phyloP scores from a whole-genome alignment of 1,140 invertebrate species.

The Dolichoris vasculosae region DNA sequence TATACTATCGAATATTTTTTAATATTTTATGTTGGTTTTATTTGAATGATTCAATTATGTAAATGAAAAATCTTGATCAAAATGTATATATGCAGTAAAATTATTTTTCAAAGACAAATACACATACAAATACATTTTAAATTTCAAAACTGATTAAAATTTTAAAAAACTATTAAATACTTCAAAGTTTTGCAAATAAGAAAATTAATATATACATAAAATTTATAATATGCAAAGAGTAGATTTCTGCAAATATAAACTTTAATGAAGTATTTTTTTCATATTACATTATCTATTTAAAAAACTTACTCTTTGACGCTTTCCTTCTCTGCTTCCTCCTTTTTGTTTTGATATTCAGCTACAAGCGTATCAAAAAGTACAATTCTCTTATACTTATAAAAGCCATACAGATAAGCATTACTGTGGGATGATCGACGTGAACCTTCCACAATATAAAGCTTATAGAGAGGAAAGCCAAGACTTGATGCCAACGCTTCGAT shows the following conservation, averaged over 20 bases:
- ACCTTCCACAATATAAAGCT: conserved; percentile 98
- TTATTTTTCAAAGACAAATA: background rate
- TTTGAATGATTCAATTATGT: background rate
- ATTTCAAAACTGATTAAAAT: too few relatives aligned
- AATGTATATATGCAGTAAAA: background rate
- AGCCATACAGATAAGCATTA: conserved; percentile 99
- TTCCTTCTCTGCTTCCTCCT: conserved; percentile 72
- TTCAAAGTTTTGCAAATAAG: too few relatives aligned
- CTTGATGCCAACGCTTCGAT: conserved; percentile 93
- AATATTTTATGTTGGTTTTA: background rate
- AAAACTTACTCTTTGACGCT: conserved; percentile 77
- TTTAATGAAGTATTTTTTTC: too few relatives aligned
- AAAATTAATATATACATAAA: too few relatives aligned
- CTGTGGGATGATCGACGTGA: conserved; percentile 97
- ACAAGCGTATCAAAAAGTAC: conserved; percentile 98
- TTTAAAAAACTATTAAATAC: too few relatives aligned
- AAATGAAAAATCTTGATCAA: background rate
- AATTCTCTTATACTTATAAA: conserved; percentile 97
- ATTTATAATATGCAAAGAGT: too few relatives aligned
- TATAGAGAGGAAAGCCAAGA: conserved; percentile 94
- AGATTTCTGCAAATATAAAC: too few relatives aligned
- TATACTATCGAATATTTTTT: too few relatives aligned
- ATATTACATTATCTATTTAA: background rate
- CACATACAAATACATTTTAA: too few relatives aligned
- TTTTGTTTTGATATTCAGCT: conserved; percentile 78